Base-by-base conservation (phyloP, 2,113 vertebrate genomes). In the Alces alces region DNA sequence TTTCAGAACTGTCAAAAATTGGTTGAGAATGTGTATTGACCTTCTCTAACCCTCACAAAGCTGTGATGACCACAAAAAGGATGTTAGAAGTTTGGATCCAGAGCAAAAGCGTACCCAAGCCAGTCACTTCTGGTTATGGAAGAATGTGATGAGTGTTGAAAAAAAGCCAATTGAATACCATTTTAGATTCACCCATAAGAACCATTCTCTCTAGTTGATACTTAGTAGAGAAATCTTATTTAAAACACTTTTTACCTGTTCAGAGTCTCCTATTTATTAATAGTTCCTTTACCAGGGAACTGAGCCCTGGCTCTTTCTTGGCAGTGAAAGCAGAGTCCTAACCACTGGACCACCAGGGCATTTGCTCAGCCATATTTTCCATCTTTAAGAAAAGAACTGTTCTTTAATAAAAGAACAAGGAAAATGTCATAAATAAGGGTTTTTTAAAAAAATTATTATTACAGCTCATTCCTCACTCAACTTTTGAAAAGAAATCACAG, bases 1-100 rank as follows among this genome's bases (percentile, higher is more conserved):
- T 96, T 91, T 92, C 43, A 82, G 91, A 96, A 98, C 91, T 96
- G 95, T 97, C 55, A 95, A 93, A 97, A 97, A 97, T 96, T 97
- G 95, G 91, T 76, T 95, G 76, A 43, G 8, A 97, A 94, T 96
- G 85, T 54, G 30, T 70, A 97, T 94, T 95, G 95, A 97, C 94
- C 95, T 97, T 97, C 60, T 86, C 86, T 97, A 91, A 93, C 86
- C 60, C 57, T 93, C 79, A 89, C 93, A 92, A 93, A 96, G 47
- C 61, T 93, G 28, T 84, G 88, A 93, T 36, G 27, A 30, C 45
- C 88, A 92, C 57, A 82, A 61, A 96, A 92, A 93, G 78, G 30
- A 30, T 14, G 54, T 87, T 76, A 33, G 47, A 96, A 57, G 52
- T 93, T 78, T 96, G 87, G 90, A 93, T 85, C 16, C 30, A 52